phyloP scores from a whole-genome alignment of 1,140 invertebrate genomes.

The Drosophila parabipectinata region DNA sequence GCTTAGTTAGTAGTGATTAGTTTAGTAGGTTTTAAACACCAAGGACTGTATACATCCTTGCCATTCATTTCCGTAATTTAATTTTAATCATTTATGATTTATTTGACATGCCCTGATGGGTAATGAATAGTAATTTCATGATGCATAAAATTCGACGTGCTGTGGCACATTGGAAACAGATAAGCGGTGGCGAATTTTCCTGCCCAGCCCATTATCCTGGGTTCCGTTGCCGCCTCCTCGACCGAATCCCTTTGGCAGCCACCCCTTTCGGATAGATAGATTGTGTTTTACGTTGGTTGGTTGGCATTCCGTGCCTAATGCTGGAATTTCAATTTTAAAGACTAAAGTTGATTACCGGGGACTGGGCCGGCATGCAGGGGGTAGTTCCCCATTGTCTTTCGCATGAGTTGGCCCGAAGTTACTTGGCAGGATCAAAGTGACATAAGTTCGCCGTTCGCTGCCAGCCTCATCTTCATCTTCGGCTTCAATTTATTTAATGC shows the following conservation, averaged over 20 bases:
- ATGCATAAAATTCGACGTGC: conserved; percentile 45
- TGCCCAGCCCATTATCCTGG: not conserved
- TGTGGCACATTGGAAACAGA: conserved; percentile 56
- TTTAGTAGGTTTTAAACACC: too few species aligned
- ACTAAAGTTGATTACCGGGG: conserved; percentile 74
- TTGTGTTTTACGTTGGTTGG: conserved; percentile 45
- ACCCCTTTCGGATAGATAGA: conserved; percentile 29
- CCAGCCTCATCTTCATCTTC: conserved; percentile 26
- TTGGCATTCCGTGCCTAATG: conserved; percentile 71
- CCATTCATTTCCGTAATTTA: not conserved
- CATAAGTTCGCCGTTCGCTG: conserved; percentile 61
- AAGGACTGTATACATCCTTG: not conserved
- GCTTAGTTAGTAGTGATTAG: too few species aligned
- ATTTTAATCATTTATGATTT: conserved; percentile 27
- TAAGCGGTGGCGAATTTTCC: conserved; percentile 33
- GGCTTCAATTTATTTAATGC: conserved; percentile 75
- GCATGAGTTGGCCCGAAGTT: conserved; percentile 69
- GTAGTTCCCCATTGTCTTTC: conserved; percentile 65
- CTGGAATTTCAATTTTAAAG: conserved; percentile 82
- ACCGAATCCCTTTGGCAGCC: conserved; percentile 25
- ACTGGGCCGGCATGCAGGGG: conserved; percentile 1
- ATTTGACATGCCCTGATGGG: conserved; percentile 29
- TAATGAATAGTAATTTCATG: conserved; percentile 36
- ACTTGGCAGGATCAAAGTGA: conserved; percentile 75
- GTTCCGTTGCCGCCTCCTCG: not conserved